Conservation (phyloP, 2,888 invertebrate genomes). For the Mimas tiliae region DNA sequence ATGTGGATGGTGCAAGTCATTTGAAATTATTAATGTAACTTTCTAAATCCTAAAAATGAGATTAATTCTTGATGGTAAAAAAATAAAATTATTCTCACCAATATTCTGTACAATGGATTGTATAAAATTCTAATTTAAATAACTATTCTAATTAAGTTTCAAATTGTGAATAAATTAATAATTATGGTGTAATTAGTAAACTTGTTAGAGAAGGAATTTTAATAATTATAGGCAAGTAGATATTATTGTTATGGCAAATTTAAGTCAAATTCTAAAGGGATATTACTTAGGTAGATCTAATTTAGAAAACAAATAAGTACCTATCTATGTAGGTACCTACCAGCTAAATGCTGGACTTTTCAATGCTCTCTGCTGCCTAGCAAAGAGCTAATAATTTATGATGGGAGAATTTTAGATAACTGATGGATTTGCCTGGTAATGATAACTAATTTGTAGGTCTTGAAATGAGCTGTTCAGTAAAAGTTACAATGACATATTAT, state of each 20-base stretch:
- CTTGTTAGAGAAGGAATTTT: not conserved
- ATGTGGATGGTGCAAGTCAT: not conserved
- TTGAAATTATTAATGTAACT: not conserved
- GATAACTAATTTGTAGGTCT: no score
- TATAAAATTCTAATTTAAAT: not conserved
- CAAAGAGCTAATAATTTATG: no score
- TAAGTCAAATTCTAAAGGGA: not conserved
- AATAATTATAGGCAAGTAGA: no score
- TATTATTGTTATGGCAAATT: not conserved
- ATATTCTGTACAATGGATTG: not conserved
- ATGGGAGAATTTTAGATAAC: no score
- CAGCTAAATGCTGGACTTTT: no score
- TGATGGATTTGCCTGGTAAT: no score
- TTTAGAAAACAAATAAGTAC: not conserved
- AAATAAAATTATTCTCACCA: not conserved
- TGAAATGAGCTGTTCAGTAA: no score
- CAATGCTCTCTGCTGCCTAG: no score
- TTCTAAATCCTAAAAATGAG: not conserved
- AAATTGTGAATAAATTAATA: not conserved
- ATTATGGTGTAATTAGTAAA: constrained; percentile 1
- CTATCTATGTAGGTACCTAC: no score
- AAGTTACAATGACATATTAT: constrained; percentile 40
- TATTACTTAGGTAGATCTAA: not conserved
- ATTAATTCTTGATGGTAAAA: not conserved
- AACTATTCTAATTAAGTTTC: not conserved